Conservation (phyloP, 2,888 invertebrate species). For the Cataglyphis altisquamis region DNA sequence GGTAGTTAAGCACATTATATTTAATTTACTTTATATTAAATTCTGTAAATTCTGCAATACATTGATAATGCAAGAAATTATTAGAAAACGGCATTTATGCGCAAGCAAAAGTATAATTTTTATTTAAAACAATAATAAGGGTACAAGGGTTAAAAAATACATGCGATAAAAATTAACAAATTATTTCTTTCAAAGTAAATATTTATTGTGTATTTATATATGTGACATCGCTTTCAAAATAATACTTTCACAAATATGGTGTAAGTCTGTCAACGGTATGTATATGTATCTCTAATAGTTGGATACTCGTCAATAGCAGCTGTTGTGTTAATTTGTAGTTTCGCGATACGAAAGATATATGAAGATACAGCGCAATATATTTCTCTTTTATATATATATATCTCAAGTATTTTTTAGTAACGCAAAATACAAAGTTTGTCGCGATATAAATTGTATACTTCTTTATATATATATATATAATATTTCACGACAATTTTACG, state of each 20-base stretch:
- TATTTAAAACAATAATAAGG: not conserved
- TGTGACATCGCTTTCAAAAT: constrained; percentile 37
- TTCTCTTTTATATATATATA: not conserved
- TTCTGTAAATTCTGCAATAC: not conserved
- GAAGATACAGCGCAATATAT: constrained; percentile 24
- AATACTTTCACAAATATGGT: constrained; percentile 43
- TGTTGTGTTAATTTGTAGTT: not conserved
- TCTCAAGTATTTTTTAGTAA: constrained; percentile 14
- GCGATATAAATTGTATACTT: constrained; percentile 44
- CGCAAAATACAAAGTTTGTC: constrained; percentile 43
- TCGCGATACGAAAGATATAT: constrained; percentile 14
- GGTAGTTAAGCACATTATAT: not conserved
- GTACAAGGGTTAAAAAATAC: not conserved
- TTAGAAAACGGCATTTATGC: not conserved
- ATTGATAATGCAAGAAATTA: not conserved
- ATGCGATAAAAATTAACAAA: not conserved
- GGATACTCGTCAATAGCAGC: constrained; percentile 17
- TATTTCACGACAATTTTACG: constrained; percentile 44
- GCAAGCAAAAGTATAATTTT: not conserved
- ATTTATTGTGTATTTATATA: constrained; percentile 47
- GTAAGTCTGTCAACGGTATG: constrained; percentile 1
- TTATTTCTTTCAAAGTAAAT: constrained; percentile 37
- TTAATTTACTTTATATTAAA: not conserved
- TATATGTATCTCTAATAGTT: not conserved
- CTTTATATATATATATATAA: constrained; percentile 44